Percentiles rank a stretch among this genome's conserved stretches.
These are phyloP conservation scores for Motacilla tschutschensis DNA, from an alignment of 2,113 vertebrate species.

Conservation along the genomic window DNA sequence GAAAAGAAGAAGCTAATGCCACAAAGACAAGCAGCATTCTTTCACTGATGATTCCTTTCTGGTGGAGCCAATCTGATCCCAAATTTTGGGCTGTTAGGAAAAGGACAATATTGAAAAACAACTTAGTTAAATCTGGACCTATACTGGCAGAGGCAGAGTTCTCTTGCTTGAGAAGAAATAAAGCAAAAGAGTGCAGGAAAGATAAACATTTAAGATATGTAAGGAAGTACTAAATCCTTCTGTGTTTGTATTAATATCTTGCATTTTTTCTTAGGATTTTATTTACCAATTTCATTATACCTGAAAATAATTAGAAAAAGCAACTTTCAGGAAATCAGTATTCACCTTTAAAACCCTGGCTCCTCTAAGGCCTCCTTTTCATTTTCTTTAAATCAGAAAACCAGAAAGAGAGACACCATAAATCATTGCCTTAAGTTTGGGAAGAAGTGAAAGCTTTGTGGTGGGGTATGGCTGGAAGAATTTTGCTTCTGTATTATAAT, in stretches of 20 bases:
- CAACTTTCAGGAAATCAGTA: not conserved
- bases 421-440: not conserved
- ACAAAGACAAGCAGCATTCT: not conserved
- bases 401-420: not conserved
- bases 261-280: not conserved
- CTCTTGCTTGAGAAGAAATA: not conserved
- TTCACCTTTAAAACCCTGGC: not conserved
- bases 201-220: not conserved
- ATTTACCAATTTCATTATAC: not conserved
- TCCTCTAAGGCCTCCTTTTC: not conserved
- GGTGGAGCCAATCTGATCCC: not conserved
- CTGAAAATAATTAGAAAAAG: not conserved
- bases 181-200: not conserved
- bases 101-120: not conserved
- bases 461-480: not conserved
- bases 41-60: not conserved
- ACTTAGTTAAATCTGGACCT: not conserved
- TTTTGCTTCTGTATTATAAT: not conserved
- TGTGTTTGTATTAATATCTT: not conserved
- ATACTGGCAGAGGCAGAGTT: not conserved
- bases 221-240: not conserved
- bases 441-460: not conserved
- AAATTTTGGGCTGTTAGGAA: not conserved
- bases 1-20: not conserved
- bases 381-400: not conserved